Percentiles rank a stretch among this genome's conserved stretches.
Evolutionary conservation across 2,113 vertebrate species (phyloP).

Genomic region (Pseudonaja textilis): DNA sequence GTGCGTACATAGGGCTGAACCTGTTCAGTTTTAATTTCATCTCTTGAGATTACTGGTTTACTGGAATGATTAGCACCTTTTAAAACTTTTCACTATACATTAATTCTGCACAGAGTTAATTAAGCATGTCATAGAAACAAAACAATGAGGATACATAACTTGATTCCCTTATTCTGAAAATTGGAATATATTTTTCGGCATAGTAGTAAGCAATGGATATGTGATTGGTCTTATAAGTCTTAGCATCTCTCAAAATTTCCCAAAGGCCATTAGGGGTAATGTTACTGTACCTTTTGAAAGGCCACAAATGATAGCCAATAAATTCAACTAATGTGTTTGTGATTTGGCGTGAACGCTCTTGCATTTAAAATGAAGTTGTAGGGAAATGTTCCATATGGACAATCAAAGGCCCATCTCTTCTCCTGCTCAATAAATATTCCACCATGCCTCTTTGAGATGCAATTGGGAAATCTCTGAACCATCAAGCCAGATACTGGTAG

Average conservation of each 20-base stretch:
- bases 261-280: background rate
- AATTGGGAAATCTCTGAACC: background rate
- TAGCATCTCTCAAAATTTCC: background rate
- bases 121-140: background rate
- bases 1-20: no score
- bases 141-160: background rate
- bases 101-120: background rate
- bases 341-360: background rate
- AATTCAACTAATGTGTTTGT: background rate
- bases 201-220: background rate
- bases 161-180: background rate
- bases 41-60: background rate
- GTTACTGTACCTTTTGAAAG: background rate
- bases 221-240: background rate
- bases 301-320: background rate
- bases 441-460: background rate
- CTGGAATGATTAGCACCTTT: background rate
- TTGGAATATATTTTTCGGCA: background rate
- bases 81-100: background rate
- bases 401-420: background rate
- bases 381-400: background rate
- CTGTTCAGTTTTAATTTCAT: background rate
- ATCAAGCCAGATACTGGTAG: background rate
- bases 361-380: background rate
- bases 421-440: background rate